These are phyloP conservation scores for Vireo griseus DNA, from an alignment of 2,797 vertebrate species.

Conservation along the genomic window DNA sequence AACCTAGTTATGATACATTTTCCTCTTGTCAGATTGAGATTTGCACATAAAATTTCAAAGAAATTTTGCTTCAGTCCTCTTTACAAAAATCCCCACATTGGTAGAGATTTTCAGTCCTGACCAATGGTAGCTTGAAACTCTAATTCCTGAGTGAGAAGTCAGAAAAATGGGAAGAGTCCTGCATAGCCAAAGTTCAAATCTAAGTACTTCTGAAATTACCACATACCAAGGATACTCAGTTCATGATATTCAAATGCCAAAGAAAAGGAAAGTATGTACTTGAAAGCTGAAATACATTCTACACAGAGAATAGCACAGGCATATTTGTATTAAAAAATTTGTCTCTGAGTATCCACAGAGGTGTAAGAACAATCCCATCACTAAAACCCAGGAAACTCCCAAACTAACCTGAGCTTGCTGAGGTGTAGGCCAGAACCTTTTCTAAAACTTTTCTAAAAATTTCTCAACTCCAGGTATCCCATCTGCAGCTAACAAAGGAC, in stretches of 20 bases:
- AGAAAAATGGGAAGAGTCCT: conserved; percentile 16
- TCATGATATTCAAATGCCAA: not conserved
- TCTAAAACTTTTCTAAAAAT: not conserved
- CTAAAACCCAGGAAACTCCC: not conserved
- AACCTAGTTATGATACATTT: conserved; percentile 37
- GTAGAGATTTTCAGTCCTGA: not conserved
- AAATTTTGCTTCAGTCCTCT: conserved; percentile 12
- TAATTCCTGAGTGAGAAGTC: conserved; percentile 3
- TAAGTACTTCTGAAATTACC: not conserved
- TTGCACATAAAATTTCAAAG: not conserved
- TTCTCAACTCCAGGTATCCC: conserved; percentile 1
- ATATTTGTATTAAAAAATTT: not conserved
- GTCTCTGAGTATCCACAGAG: not conserved
- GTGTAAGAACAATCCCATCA: not conserved
- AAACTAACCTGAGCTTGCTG: conserved; percentile 10
- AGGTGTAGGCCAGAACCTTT: not conserved
- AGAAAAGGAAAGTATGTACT: not conserved
- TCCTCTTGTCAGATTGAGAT: conserved; percentile 5
- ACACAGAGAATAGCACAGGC: not conserved
- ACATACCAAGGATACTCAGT: not conserved
- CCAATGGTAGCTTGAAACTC: not conserved
- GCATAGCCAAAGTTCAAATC: not conserved
- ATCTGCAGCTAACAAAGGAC: conserved; percentile 7
- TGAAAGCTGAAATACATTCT: not conserved
- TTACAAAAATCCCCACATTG: not conserved